These are phyloP conservation scores for Leptodirus hochenwartii DNA, from an alignment of 2,888 invertebrate genomes.

Conservation along the genomic window DNA sequence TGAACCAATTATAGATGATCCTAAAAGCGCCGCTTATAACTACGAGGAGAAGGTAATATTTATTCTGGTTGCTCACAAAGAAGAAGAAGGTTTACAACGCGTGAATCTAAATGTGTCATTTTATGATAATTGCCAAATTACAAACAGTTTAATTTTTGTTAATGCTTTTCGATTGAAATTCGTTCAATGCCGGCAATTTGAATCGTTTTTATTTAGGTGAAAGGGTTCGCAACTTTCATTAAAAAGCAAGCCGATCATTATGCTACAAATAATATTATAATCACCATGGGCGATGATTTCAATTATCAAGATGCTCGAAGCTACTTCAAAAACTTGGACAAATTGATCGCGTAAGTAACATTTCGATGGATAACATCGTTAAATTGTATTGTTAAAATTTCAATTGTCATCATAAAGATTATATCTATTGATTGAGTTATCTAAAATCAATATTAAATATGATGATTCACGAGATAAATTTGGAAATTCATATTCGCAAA, in stretches of 20 bases:
- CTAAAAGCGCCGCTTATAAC: slow-evolving; percentile 34
- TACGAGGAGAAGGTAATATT: slow-evolving; percentile 20
- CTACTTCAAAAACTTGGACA: slow-evolving; percentile 78
- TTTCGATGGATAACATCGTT: too few species aligned
- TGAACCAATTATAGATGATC: slow-evolving; percentile 36
- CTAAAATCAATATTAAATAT: too few species aligned
- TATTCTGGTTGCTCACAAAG: neutral
- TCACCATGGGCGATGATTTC: slow-evolving; percentile 90
- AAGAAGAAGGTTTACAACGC: neutral
- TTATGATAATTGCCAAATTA: slow-evolving; percentile 1
- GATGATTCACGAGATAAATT: too few species aligned
- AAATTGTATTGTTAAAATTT: too few species aligned
- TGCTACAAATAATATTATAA: slow-evolving; percentile 52
- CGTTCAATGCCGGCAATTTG: too few species aligned
- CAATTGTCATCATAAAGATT: too few species aligned
- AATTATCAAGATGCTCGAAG: slow-evolving; percentile 59
- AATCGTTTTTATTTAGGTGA: slow-evolving; percentile 13
- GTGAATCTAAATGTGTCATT: slow-evolving; percentile 1
- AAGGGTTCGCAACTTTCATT: slow-evolving; percentile 38
- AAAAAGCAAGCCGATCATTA: slow-evolving; percentile 35
- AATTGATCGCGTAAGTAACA: slow-evolving; percentile 62
- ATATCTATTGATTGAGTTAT: too few species aligned
- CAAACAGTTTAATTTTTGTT: neutral
- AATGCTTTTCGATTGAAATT: too few species aligned
- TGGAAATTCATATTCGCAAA: too few species aligned